phyloP scores from a whole-genome alignment of 2,113 vertebrate genomes.

The Geococcyx californianus region DNA sequence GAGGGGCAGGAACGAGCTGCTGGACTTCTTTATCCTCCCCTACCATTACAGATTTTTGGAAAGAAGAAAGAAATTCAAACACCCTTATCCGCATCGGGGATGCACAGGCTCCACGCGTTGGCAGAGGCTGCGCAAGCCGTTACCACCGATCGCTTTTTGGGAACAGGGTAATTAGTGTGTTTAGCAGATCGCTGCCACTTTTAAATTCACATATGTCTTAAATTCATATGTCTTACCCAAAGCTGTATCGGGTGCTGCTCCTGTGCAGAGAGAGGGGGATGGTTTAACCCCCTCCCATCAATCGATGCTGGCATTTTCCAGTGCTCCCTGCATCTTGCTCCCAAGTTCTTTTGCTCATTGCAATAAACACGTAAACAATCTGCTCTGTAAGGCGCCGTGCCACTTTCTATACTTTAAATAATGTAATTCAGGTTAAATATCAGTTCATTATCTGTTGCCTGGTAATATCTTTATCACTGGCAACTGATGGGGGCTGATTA shows the following conservation, averaged over 20 bases:
- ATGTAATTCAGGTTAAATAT: background rate
- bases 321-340: background rate
- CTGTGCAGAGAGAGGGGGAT: background rate
- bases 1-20: background rate
- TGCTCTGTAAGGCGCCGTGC: background rate
- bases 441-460: background rate
- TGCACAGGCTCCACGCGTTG: rapidly evolving
- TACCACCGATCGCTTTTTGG: rapidly evolving
- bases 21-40: background rate
- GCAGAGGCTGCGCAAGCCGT: background rate
- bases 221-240: background rate
- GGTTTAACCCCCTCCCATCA: rapidly evolving
- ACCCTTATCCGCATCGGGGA: background rate
- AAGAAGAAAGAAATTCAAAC: background rate
- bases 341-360: background rate
- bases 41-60: background rate
- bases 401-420: background rate
- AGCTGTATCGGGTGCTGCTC: rapidly evolving
- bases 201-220: no score
- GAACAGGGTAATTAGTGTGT: rapidly evolving
- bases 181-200: no score
- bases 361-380: background rate
- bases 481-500: conserved; percentile 34
- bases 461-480: background rate
- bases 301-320: rapidly evolving